Evolutionary conservation across 53 echinoderm and acorn worm species (phyloP).

Genomic region (Antedon mediterranea): DNA sequence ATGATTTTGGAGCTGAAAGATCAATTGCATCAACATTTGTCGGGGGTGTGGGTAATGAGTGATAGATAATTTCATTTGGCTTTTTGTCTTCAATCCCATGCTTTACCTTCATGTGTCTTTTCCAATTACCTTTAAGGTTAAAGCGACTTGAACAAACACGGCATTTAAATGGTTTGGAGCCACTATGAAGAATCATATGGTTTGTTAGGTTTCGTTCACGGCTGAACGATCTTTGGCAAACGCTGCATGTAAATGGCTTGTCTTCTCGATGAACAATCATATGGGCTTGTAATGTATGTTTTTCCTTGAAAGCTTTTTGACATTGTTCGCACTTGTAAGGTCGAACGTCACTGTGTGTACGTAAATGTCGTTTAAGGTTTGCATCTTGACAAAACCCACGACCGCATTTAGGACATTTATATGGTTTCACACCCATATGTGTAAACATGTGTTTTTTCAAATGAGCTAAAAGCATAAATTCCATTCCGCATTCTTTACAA

Average conservation of each 20-base stretch:
- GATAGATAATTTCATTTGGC: neutral
- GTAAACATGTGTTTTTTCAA: slow-evolving; percentile 30
- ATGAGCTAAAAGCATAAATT: slow-evolving; percentile 32
- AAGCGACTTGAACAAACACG: slow-evolving; percentile 22
- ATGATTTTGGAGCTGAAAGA: neutral
- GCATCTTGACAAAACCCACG: slow-evolving; percentile 28
- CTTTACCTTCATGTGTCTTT: slow-evolving; percentile 33
- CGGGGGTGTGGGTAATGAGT: neutral
- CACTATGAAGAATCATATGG: slow-evolving; percentile 30
- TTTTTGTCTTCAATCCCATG: slow-evolving; percentile 6
- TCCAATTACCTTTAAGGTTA: slow-evolving; percentile 31
- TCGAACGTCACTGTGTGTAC: slow-evolving; percentile 20
- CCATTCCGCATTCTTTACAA: slow-evolving; percentile 34
- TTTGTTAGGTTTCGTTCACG: slow-evolving; percentile 27
- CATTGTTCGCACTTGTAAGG: slow-evolving; percentile 31
- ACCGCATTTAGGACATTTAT: slow-evolving; percentile 23
- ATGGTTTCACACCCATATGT: slow-evolving; percentile 30
- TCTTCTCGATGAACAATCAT: slow-evolving; percentile 37
- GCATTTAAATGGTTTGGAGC: slow-evolving; percentile 38
- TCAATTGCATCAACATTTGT: neutral
- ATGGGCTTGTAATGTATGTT: slow-evolving; percentile 32
- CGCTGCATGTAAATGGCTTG: slow-evolving; percentile 26
- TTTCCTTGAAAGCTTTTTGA: slow-evolving; percentile 26
- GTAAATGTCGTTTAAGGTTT: slow-evolving; percentile 26
- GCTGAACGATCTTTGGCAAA: slow-evolving; percentile 32